These are phyloP conservation scores for Paramisgurnus dabryanus DNA, from an alignment of 2,113 vertebrate species.

Conservation along the genomic window DNA sequence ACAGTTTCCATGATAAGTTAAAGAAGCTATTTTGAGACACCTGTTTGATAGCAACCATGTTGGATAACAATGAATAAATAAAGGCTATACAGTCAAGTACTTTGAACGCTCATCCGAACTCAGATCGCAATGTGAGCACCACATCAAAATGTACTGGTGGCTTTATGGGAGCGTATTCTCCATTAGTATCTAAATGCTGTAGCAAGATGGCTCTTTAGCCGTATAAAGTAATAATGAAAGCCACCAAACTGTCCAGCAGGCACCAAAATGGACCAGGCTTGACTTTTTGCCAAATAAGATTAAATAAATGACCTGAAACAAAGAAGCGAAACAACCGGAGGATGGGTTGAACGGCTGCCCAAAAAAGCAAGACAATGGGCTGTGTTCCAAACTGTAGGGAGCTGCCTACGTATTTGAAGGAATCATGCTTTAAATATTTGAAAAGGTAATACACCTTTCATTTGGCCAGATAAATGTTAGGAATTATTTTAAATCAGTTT, in stretches of 20 bases:
- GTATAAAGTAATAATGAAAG: constrained; percentile 60
- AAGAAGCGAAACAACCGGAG: constrained; percentile 68
- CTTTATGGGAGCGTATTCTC: not conserved
- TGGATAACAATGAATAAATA: constrained; percentile 10
- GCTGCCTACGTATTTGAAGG: not conserved
- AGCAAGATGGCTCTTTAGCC: not conserved
- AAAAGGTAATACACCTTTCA: no score
- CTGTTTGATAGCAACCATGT: constrained; percentile 9
- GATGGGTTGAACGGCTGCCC: constrained; percentile 45
- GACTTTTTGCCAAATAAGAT: constrained; percentile 52
- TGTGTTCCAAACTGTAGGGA: not conserved
- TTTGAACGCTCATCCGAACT: not conserved
- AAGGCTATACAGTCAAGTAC: constrained; percentile 20
- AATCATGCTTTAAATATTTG: no score
- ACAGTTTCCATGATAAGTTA: constrained; percentile 5
- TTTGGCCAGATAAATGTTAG: no score
- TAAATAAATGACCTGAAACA: constrained; percentile 49
- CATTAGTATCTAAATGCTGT: not conserved
- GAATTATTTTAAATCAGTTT: no score
- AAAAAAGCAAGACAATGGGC: not conserved
- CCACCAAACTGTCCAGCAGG: constrained; percentile 51
- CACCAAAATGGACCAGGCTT: constrained; percentile 51
- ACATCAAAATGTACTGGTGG: constrained; percentile 1
- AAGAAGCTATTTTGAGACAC: constrained; percentile 9
- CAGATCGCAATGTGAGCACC: constrained; percentile 3